Base-by-base conservation (phyloP, 64 coral and sea anemone species). In the Montipora foliosa region DNA sequence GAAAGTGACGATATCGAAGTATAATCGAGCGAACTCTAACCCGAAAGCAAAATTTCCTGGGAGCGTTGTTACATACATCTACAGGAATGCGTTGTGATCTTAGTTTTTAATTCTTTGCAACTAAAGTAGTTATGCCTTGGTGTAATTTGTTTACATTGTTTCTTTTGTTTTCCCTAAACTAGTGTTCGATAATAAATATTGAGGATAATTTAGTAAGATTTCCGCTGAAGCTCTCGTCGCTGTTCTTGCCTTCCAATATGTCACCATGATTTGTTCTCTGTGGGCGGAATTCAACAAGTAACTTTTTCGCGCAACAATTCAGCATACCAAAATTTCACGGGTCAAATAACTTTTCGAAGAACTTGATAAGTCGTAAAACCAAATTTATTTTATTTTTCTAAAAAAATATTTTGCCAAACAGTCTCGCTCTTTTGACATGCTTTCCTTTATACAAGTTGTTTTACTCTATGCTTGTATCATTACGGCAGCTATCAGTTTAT, bases 21-120 rank as follows among this genome's bases (percentile, higher is more conserved):
- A 1, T 21, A 73, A 8, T 73, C 69, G 29, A 76, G 37, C 74
- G 44, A 76, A 47, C 9, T 76, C 74, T 7, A 49, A 16, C 55
- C 12, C 82, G n/a, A 72, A 86, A 86, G 45, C 37, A 50, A 71
- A 86, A 71, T 71, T 71, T 86, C 50, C 82, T 44, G 49, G 44
- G 15, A 47, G 44, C 8, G 47, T 76, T 78, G 47, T 49, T 49
- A 25, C 47, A 49, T 78, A 52, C 2, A 14, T 51, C 46, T 46
- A 19, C 19, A 17, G 76, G 76, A 78, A 78, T 78, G 76, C 37
- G 76, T 19, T 78, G 45, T 7, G 76, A 49, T 78, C 19, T 1
- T 10, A 45, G 5, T 17, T 19, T 5, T 78, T 12, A 5, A 19
- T 78, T 50, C 4, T 78, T 78, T 19, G 76, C 49, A 51, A 2